A percentile compares a stretch with the other conserved stretches of the same genome.
Evolutionary conservation across 2,113 vertebrate species (phyloP).

Genomic region (Danionella cerebrum): DNA sequence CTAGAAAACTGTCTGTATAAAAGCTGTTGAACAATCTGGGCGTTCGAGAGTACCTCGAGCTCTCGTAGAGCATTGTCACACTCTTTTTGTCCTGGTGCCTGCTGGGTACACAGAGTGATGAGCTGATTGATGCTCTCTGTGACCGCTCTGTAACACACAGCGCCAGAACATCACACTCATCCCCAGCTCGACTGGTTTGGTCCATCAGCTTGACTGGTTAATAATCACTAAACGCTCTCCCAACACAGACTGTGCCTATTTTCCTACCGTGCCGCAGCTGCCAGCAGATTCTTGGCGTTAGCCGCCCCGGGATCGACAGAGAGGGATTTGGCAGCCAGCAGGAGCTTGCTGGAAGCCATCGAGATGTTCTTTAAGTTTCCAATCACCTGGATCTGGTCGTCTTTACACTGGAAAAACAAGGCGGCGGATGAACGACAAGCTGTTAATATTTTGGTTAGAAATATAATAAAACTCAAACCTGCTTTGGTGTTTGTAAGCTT

Average conservation of each 20-base stretch:
- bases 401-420: slow-evolving; percentile 73
- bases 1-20: too few relatives aligned
- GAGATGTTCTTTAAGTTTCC: slow-evolving; percentile 98
- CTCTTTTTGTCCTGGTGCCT: slow-evolving; percentile 96
- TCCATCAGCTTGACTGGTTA: background rate
- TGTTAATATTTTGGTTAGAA: too few relatives aligned
- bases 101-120: slow-evolving; percentile 95
- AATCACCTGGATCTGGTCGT: slow-evolving; percentile 98
- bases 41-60: slow-evolving; percentile 75
- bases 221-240: slow-evolving; percentile 5
- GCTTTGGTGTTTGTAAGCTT: too few relatives aligned
- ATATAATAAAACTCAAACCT: too few relatives aligned
- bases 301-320: slow-evolving; percentile 95
- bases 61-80: slow-evolving; percentile 96
- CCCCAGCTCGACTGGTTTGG: background rate
- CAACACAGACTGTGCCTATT: background rate
- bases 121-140: slow-evolving; percentile 98
- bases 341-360: slow-evolving; percentile 95
- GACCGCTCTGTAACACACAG: slow-evolving; percentile 79
- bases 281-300: slow-evolving; percentile 94
- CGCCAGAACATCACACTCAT: slow-evolving; percentile 6
- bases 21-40: background rate
- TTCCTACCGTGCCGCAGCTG: slow-evolving; percentile 87
- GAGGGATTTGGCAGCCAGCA: slow-evolving; percentile 95
- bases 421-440: too few relatives aligned